Percentiles rank a stretch among this genome's conserved stretches.
Conservation (phyloP, 2,113 vertebrate species). For the Etheostoma cragini region DNA sequence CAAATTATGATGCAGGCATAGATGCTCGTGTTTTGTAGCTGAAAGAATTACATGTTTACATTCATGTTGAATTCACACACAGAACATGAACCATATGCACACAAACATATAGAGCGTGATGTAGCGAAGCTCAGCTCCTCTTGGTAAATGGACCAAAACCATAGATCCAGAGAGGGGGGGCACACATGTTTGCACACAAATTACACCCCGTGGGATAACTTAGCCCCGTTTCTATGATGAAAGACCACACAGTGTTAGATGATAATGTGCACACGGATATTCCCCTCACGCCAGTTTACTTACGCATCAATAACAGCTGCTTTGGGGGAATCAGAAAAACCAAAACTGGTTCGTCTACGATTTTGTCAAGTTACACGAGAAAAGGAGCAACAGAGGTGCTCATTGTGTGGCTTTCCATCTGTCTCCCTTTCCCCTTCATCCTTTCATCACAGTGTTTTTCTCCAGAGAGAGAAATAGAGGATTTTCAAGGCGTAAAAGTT, state of each 20-base stretch:
- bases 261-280: conserved; percentile 57
- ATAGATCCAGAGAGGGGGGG: conserved; percentile 51
- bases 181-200: conserved; percentile 77
- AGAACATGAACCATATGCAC: conserved; percentile 20
- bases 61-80: conserved; percentile 12
- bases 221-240: conserved; percentile 61
- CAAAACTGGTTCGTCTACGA: conserved; percentile 6
- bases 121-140: conserved; percentile 34
- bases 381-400: not conserved
- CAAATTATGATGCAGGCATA: conserved; percentile 6
- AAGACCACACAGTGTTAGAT: conserved; percentile 64
- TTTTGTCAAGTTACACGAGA: conserved; percentile 9
- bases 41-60: not conserved
- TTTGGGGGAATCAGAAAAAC: conserved; percentile 17
- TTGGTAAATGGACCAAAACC: conserved; percentile 78
- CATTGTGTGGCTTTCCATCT: conserved; percentile 36
- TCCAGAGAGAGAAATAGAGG: conserved; percentile 52
- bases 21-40: not conserved
- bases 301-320: conserved; percentile 35
- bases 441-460: conserved; percentile 51
- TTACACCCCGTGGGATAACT: conserved; percentile 75
- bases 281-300: conserved; percentile 47
- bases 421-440: conserved; percentile 44
- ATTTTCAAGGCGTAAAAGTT: conserved; percentile 70
- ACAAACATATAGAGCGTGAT: conserved; percentile 44